Evolutionary conservation across 2,113 vertebrate genomes (phyloP).

Genomic region (Cnemophilus loriae): DNA sequence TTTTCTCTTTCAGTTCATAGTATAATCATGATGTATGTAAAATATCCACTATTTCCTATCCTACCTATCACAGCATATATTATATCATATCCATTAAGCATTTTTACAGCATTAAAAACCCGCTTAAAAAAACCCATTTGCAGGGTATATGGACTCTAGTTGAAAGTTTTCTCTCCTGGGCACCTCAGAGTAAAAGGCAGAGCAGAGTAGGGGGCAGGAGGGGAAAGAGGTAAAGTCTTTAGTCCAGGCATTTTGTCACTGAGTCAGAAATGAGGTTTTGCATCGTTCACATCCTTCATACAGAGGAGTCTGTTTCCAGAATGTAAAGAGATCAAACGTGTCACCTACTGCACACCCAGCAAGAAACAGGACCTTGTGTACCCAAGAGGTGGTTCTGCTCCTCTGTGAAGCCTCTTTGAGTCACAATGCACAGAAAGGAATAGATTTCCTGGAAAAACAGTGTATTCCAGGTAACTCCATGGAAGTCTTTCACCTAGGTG

Average conservation of each 20-base stretch:
- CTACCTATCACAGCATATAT: not conserved
- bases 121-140: not conserved
- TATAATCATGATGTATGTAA: not conserved
- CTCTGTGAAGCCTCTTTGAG: not conserved
- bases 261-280: not conserved
- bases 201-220: accelerated
- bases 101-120: not conserved
- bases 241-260: not conserved
- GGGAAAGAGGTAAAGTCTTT: not conserved
- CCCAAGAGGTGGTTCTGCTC: not conserved
- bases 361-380: not conserved
- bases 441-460: not conserved
- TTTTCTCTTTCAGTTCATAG: not conserved
- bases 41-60: not conserved
- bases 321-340: accelerated
- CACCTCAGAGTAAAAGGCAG: not conserved
- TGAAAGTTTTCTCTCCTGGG: not conserved
- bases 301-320: not conserved
- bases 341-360: not conserved
- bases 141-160: accelerated
- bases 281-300: not conserved
- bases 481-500: not conserved
- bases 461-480: not conserved
- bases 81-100: not conserved
- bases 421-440: not conserved